A percentile compares a stretch with the other conserved stretches of the same genome.
These are phyloP conservation scores for Bicyclus anynana DNA, from an alignment of 1,140 invertebrate species.

Conservation along the genomic window DNA sequence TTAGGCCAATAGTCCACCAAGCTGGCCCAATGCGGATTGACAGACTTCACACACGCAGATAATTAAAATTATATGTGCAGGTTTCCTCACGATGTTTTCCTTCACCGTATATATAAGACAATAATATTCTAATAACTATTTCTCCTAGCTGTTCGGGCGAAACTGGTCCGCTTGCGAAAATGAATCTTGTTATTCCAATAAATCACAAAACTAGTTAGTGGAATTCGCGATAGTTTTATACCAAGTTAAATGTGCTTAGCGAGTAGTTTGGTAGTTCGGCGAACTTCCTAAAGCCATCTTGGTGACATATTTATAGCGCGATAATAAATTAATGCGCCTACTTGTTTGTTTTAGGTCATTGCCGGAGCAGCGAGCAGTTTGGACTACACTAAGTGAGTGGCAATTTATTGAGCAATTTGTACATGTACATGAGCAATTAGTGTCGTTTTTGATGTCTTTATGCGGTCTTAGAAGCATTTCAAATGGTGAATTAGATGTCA, in stretches of 20 bases:
- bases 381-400: constrained; percentile 37
- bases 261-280: constrained; percentile 21
- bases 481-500: background rate
- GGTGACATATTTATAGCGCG: constrained; percentile 28
- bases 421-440: background rate
- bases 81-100: too few relatives aligned
- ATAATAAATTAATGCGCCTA: constrained; percentile 28
- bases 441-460: background rate
- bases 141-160: background rate
- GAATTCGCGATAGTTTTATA: constrained; percentile 17
- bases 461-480: background rate
- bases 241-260: constrained; percentile 15
- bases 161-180: background rate
- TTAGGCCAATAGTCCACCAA: too few relatives aligned
- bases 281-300: constrained; percentile 19
- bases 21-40: too few relatives aligned
- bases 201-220: constrained; percentile 4
- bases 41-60: too few relatives aligned
- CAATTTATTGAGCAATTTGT: background rate
- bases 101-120: too few relatives aligned
- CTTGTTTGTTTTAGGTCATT: constrained; percentile 45
- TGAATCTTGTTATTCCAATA: constrained; percentile 10
- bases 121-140: too few relatives aligned
- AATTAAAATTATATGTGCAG: too few relatives aligned
- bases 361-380: constrained; percentile 19